These are phyloP conservation scores for Pachyseris speciosa DNA, from an alignment of 64 coral and sea anemone species.

Conservation along the genomic window DNA sequence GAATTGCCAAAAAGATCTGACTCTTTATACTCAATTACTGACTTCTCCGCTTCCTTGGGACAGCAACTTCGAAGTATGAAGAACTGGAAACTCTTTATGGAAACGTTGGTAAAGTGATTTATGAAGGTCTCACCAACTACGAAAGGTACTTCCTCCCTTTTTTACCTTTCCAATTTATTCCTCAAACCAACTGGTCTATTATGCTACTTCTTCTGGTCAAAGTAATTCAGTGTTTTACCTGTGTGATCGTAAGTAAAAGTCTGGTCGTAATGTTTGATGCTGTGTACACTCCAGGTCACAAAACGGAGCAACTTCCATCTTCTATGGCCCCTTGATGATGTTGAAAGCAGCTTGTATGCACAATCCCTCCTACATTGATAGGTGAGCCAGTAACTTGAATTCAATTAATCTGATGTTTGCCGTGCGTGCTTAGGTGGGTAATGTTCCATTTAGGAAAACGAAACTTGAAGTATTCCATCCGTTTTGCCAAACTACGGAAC, in stretches of 20 bases:
- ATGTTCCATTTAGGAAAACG: no score
- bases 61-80: constrained; percentile 85
- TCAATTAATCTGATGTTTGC: background rate
- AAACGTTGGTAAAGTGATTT: constrained; percentile 96
- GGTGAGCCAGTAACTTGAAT: constrained; percentile 25
- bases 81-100: constrained; percentile 94
- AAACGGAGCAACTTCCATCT: constrained; percentile 88
- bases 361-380: constrained; percentile 97
- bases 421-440: no score
- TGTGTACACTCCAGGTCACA: constrained; percentile 50
- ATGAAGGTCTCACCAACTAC: constrained; percentile 93
- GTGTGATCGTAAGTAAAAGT: no score
- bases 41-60: background rate
- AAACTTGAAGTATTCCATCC: no score
- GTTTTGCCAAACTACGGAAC: no score
- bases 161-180: background rate
- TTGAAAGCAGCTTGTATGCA: constrained; percentile 96
- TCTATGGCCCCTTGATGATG: constrained; percentile 97
- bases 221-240: no score
- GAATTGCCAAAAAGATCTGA: background rate
- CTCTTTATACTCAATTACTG: background rate
- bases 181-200: no score
- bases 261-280: no score
- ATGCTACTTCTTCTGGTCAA: no score
- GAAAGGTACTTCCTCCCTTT: constrained; percentile 61